Percentiles rank a stretch among this genome's conserved stretches.
Evolutionary conservation across 2,888 invertebrate species (phyloP).

Genomic region (Allacma fusca): DNA sequence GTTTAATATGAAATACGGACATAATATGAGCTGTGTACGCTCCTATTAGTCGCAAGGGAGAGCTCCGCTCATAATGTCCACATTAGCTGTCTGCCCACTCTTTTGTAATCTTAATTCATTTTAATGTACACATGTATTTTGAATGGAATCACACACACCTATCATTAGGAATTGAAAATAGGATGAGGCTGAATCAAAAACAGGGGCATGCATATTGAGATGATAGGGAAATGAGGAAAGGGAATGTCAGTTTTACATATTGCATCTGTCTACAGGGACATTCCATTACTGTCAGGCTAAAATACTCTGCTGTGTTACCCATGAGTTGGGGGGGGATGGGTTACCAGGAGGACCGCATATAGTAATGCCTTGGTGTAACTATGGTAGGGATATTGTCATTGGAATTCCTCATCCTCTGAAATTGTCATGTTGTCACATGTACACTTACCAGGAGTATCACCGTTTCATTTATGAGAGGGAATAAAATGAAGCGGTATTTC

Average conservation of each 20-base stretch:
- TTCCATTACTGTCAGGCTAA: neutral
- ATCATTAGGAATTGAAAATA: neutral
- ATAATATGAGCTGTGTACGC: neutral
- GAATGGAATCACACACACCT: neutral
- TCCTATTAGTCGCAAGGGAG: neutral
- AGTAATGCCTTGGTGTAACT: too few species aligned
- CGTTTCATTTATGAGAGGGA: neutral
- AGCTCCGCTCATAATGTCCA: neutral
- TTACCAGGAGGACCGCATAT: too few species aligned
- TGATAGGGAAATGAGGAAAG: too few species aligned
- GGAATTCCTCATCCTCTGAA: neutral
- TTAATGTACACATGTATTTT: neutral
- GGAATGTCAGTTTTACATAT: too few species aligned
- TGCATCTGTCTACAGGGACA: too few species aligned
- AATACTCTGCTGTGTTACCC: too few species aligned
- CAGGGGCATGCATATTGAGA: too few species aligned
- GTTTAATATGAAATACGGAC: neutral
- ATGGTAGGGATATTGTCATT: neutral
- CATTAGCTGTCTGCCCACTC: neutral
- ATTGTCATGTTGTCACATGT: neutral
- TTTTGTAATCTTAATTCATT: neutral
- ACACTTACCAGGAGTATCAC: neutral
- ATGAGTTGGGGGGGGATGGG: neutral
- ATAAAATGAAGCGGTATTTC: constrained; percentile 4
- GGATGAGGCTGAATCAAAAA: neutral